Evolutionary conservation across 1,140 invertebrate genomes (phyloP).

Genomic region (Telenomus remus): DNA sequence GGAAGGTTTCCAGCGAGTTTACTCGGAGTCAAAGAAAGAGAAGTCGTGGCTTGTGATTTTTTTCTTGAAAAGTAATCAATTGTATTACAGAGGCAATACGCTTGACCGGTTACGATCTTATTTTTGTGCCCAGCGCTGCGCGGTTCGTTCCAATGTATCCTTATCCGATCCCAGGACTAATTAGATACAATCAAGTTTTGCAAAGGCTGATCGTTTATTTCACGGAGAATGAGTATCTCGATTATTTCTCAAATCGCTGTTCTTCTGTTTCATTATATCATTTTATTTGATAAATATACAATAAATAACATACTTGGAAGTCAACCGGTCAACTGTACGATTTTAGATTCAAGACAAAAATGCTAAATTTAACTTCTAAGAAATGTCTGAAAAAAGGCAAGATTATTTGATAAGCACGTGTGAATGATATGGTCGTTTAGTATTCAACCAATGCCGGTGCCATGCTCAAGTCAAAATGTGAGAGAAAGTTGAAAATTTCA

Average conservation of each 20-base stretch:
- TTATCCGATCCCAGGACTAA: constrained; percentile 29
- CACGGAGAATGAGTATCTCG: constrained; percentile 20
- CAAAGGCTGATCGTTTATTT: constrained; percentile 24
- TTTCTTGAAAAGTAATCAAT: constrained; percentile 36
- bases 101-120: constrained; percentile 40
- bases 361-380: background rate
- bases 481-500: constrained; percentile 66
- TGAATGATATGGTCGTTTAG: constrained; percentile 20
- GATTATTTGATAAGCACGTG: constrained; percentile 11
- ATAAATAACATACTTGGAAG: background rate
- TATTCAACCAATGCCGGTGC: constrained; percentile 54
- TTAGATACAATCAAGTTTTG: constrained; percentile 29
- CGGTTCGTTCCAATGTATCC: constrained; percentile 4
- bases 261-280: constrained; percentile 16
- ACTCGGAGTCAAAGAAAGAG: constrained; percentile 25
- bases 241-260: constrained; percentile 2
- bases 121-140: constrained; percentile 27
- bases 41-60: constrained; percentile 26
- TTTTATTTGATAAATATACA: constrained; percentile 20
- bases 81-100: constrained; percentile 33
- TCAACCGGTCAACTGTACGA: constrained; percentile 7
- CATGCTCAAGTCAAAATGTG: constrained; percentile 43
- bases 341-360: background rate
- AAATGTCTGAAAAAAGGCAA: no score
- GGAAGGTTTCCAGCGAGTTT: constrained; percentile 30